Base-by-base conservation (phyloP, 92 coral and sea anemone species). In the Phenganax marumi region DNA sequence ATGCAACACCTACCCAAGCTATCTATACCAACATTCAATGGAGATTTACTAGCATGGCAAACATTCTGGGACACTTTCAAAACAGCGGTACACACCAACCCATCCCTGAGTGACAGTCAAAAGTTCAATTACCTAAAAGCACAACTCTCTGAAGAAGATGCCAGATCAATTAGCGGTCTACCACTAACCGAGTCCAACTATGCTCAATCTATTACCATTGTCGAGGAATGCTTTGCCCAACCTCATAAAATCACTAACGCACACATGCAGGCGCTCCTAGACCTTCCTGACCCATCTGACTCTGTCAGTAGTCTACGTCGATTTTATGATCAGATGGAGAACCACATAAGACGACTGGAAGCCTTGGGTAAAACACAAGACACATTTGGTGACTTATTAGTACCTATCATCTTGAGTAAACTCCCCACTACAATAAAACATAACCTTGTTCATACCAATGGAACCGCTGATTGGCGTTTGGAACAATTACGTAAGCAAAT, bases 41-140 rank as follows among this genome's bases (percentile, higher is more conserved):
- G 86, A 9, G 80, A 86, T 78, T 81, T 33, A 33, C 43, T 33
- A 23, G 65, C 71, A 16, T 86, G 89, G 89, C 46, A 18, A 11
- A 82, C 80, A 13, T 86, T 81, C 57, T 86, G 89, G 89, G 89
- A 86, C 54, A 81, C 82, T 0, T 86, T 73, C 66, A 69, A 82
- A 10, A 86, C 80, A 0, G 81, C 81, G 3, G 86, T 86, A 8
- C 56, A 86, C 54, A 81, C 50, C 22, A 81, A 86, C 70, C 47
- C 81, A 3, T 21, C 57, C 22, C 46, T 86, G 60, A 62, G 81
- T n/a, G 86, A 65, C 19, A 53, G 81, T 7, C 79, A 86, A 46
- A 81, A 86, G 54, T 86, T 86, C 22, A 86, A 52, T 52, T 86
- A 86, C 52, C 82, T 86, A 10, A 70, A 58, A 49, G 88, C 79